Conservation (phyloP, 2,113 vertebrate genomes). For the Apus apus region DNA sequence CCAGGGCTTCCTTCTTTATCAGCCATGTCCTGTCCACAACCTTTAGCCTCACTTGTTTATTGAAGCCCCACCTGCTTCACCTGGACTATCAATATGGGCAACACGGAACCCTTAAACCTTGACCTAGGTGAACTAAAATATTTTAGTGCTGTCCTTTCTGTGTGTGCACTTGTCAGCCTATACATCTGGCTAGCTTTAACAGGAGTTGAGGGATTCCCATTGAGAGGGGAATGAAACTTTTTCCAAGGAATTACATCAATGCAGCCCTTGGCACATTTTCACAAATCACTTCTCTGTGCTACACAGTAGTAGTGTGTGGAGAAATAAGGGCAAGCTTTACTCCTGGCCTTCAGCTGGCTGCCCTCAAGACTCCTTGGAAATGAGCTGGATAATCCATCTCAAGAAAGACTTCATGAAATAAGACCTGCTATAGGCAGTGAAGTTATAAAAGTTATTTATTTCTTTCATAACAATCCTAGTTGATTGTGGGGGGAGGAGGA, state of each 20-base stretch:
- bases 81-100: not conserved
- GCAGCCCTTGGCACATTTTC: not conserved
- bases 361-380: constrained; percentile 29
- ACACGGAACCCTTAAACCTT: not conserved
- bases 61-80: not conserved
- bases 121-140: not conserved
- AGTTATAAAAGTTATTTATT: constrained; percentile 58
- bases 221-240: not conserved
- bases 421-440: constrained; percentile 14
- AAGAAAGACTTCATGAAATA: constrained; percentile 31
- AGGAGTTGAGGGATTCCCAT: not conserved
- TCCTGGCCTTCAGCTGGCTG: constrained; percentile 5
- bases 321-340: constrained; percentile 13
- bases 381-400: constrained; percentile 3
- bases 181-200: not conserved
- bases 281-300: constrained; percentile 2
- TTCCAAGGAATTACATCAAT: not conserved
- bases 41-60: not conserved
- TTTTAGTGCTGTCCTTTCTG: not conserved
- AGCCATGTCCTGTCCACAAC: not conserved
- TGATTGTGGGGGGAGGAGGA: not conserved
- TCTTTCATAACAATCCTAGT: not conserved
- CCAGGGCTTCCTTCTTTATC: not conserved
- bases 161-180: not conserved
- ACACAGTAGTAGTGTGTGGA: not conserved